These are phyloP conservation scores for Andrena cerasifolii DNA, from an alignment of 1,140 invertebrate species.

Conservation along the genomic window DNA sequence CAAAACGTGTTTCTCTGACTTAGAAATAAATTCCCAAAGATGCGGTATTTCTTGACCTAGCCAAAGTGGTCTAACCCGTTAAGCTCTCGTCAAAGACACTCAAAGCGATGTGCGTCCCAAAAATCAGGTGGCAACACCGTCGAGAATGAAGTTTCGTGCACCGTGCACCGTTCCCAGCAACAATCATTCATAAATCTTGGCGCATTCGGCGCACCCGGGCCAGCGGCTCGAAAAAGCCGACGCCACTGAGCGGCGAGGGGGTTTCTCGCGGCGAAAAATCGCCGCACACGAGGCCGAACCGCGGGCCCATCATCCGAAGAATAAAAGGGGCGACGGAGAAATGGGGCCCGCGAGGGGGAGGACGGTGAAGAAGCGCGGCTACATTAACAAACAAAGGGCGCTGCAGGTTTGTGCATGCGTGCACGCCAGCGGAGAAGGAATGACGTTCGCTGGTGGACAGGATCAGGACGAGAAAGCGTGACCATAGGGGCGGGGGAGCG, in stretches of 20 bases:
- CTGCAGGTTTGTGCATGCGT: slow-evolving; percentile 55
- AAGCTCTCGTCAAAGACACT: too few relatives aligned
- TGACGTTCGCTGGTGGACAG: slow-evolving; percentile 57
- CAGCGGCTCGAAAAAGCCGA: not conserved
- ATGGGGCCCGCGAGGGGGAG: not conserved
- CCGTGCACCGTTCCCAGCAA: not conserved
- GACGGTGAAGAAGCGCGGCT: slow-evolving; percentile 57
- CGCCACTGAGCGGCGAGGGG: not conserved
- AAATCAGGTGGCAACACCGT: too few relatives aligned
- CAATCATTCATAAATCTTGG: slow-evolving; percentile 10
- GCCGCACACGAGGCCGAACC: slow-evolving; percentile 68
- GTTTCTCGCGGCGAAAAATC: slow-evolving; percentile 69
- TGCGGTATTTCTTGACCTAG: too few relatives aligned
- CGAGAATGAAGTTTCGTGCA: too few relatives aligned
- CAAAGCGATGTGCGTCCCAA: too few relatives aligned
- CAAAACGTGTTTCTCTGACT: too few relatives aligned
- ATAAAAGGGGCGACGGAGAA: slow-evolving; percentile 17
- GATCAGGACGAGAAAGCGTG: slow-evolving; percentile 43
- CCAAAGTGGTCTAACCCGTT: too few relatives aligned
- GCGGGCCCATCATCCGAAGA: slow-evolving; percentile 48
- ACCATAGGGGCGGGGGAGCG: not conserved
- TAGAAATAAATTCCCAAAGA: too few relatives aligned
- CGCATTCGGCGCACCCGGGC: not conserved
- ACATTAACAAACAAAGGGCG: slow-evolving; percentile 78
- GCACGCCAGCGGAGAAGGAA: slow-evolving; percentile 44